Base-by-base conservation (phyloP, 2,888 invertebrate genomes). In the Gasteruption jaculator region DNA sequence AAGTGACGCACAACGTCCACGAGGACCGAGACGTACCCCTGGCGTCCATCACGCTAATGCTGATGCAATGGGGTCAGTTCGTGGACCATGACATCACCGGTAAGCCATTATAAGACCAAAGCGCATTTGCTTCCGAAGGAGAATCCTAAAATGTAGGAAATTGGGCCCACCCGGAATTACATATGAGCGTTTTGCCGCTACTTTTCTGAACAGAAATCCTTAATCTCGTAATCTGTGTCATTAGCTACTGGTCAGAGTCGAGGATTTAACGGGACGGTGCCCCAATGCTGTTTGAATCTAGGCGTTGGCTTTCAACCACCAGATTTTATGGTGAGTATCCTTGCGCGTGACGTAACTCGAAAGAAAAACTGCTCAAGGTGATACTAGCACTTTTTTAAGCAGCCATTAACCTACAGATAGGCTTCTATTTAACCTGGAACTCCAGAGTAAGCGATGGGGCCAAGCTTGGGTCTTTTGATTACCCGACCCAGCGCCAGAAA, bases 21-120 rank as follows among this genome's bases (percentile, higher is more conserved):
- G 73, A 76, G 47, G 75, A 77, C 53, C 76, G 76, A 48, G 80
- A 83, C 54, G 76, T 76, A 1, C 85, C 84, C 50, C 77, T 81
- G 5, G 76, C 78, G 1, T 77, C 79, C 0, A 76, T 89, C 6
- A 88, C 88, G 0, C 81, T 86, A 52, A 81, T 88, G 79, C 77
- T 89, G 44, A 91, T 90, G 80, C 91, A 92, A 64, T 91, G 91
- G 88, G 92, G 92, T 0, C 92, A 93, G 71, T 84, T 93, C 54
- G 61, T 93, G 43, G 92, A 92, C 63, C 92, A 93, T 59, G 92
- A 93, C 63, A 73, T 93, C 49, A 89, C 86, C 39, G 70, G 71
- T 71, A 49, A 21, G 33, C 31, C 18, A 33, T 33, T 43, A 26
- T 12, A n/a, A n/a, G n/a, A n/a, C n/a, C n/a, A n/a, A n/a, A n/a